Base-by-base conservation (phyloP, 2,113 vertebrate genomes). In the Pelecanoides urinatrix region DNA sequence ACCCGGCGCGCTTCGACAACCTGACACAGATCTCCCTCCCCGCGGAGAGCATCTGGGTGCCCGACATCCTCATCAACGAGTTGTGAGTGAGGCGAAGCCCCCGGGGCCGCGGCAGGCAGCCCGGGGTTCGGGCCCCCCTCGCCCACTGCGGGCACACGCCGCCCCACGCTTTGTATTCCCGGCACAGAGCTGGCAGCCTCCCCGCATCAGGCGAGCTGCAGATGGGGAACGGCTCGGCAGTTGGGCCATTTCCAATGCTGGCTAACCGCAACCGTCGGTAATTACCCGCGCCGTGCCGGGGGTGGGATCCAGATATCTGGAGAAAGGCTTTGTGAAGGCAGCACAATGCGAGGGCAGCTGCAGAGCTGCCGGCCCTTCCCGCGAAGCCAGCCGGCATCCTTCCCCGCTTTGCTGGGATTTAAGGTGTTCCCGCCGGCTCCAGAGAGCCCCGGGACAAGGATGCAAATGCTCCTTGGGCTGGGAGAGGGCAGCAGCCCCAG, bases 1-100 rank as follows among this genome's bases (percentile, higher is more conserved):
- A 99, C 90, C 99, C 99, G 0, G 97, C 97, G 10, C 98, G 86
- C 65, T 99, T 99, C 3, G 99, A 99, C 97, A 99, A 99, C 81
- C 98, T 99, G 92, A 98, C 98, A 11, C 98, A 99, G 78, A 96
- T 99, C 81, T 99, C 99, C 53, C 96, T 99, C 32, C 99, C 98
- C 1, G 98, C 98, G 0, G 98, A 99, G 42, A 99, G 99, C 80
- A 97, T 99, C 87, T 99, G 99, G 99, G 98, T 99, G 66, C 99
- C 99, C 0, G 99, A 99, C 96, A 99, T 99, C 93, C 98, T 99
- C 96, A 99, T 99, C 98, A 99, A 99, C 1, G 99, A 99, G 95
- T 99, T 99, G 99, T 99, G 98, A 99, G 99, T 98, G 29, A 10
- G 40, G 36, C 15, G 6, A 4, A 20, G 34, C 26, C 27, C 10